Base-by-base conservation (phyloP, 2,113 vertebrate genomes). In the Cyrtonyx montezumae region DNA sequence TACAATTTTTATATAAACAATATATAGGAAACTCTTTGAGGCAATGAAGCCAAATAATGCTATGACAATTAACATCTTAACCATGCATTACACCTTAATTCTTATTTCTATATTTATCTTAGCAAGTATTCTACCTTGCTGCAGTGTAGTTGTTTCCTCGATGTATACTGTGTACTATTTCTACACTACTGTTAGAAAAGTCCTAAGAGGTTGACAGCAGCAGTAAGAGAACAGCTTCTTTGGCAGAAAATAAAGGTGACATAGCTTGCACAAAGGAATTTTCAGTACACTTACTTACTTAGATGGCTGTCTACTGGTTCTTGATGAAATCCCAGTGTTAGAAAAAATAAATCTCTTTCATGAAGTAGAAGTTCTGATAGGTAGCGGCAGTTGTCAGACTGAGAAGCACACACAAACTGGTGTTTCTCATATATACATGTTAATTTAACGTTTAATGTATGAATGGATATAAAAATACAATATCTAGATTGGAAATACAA, bases 1-100 rank as follows among this genome's bases (percentile, higher is more conserved):
- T 88, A 92, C 77, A 87, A 74, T 94, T 89, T 91, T 62, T 78
- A 81, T 43, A 42, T 80, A 91, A 76, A 78, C 25, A 48, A 53
- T 85, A 95, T 81, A 45, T 8, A 89, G 3, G 66, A 91, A 83
- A 67, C 68, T 92, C 79, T 49, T 75, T 82, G 46, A 91, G 83
- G 66, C 59, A 84, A 84, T 90, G 74, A 71, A 94, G 55, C 48
- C 37, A 65, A 80, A 22, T 87, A 36, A 15, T 74, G 4, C 26
- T 26, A 28, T 26, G 34, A 11, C 23, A 18, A 18, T 56, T 32
- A n/a, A 55, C 53, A 55, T 32, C 30, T 30, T 32, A 56, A n/a
- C 45, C 30, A 34, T 76, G n/a, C 69, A 43, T 83, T 76, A 63
- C 14, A 68, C 36, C 63, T 53, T 75, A 49, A 21, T 56, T 83